Conservation (phyloP, 1,140 invertebrate species). For the Bombus difficillimus region DNA sequence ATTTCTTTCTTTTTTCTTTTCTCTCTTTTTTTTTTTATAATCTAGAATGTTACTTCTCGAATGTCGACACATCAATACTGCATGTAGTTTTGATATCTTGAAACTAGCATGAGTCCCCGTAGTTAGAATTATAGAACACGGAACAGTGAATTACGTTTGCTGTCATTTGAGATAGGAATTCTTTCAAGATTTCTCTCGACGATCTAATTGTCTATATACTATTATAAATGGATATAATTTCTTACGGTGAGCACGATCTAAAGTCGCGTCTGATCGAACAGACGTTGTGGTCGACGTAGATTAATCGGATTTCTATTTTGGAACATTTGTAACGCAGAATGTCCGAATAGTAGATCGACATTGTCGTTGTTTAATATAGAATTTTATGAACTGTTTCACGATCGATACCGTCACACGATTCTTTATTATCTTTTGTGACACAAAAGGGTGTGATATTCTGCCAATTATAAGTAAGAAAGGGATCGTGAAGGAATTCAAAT, state of each 20-base stretch:
- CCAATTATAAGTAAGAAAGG: background rate
- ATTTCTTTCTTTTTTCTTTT: background rate
- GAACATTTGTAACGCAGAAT: background rate
- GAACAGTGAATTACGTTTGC: background rate
- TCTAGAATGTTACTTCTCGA: background rate
- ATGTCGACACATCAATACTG: slow-evolving; percentile 1
- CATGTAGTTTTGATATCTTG: slow-evolving; percentile 25
- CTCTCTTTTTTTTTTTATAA: too few relatives aligned
- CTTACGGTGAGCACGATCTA: slow-evolving; percentile 9
- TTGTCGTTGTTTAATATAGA: slow-evolving; percentile 6
- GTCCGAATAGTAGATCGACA: slow-evolving; percentile 33
- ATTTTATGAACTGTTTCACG: slow-evolving; percentile 20
- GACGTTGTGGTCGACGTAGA: slow-evolving; percentile 45
- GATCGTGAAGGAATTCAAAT: slow-evolving; percentile 30
- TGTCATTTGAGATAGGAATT: slow-evolving; percentile 18
- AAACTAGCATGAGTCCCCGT: slow-evolving; percentile 36
- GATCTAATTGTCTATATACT: background rate
- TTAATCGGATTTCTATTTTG: background rate
- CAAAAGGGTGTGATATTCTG: too few relatives aligned
- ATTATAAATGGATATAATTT: background rate
- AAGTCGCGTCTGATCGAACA: slow-evolving; percentile 24
- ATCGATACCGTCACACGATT: background rate
- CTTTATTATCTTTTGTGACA: too few relatives aligned
- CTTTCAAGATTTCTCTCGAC: background rate
- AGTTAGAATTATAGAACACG: slow-evolving; percentile 25